Conservation (phyloP, 2,888 invertebrate genomes). For the Drosophila phalerata region DNA sequence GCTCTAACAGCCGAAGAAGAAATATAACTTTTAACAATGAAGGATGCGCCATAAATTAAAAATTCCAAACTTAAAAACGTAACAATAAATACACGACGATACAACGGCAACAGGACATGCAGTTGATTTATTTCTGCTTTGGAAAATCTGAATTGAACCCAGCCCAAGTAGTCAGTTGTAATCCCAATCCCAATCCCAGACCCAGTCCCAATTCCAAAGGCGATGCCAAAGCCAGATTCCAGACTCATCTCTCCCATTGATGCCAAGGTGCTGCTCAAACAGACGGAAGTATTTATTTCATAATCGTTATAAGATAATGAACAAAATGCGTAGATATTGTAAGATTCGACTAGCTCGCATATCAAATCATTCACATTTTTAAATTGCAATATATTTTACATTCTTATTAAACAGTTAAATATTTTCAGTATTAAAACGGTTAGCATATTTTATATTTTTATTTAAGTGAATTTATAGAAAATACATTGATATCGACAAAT, state of each 20-base stretch:
- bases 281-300: slow-evolving; percentile 80
- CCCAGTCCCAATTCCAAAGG: slow-evolving; percentile 9
- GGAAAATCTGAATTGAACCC: slow-evolving; percentile 58
- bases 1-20: slow-evolving; percentile 60
- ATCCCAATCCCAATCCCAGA: slow-evolving; percentile 5
- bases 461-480: no score
- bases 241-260: slow-evolving; percentile 30
- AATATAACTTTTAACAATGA: slow-evolving; percentile 80
- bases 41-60: slow-evolving; percentile 80
- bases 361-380: slow-evolving; percentile 30
- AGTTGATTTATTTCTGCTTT: slow-evolving; percentile 70
- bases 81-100: slow-evolving; percentile 73
- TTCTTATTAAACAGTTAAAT: neutral
- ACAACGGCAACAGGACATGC: slow-evolving; percentile 68
- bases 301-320: slow-evolving; percentile 74
- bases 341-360: slow-evolving; percentile 11
- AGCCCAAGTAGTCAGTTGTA: slow-evolving; percentile 19
- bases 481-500: no score
- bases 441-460: neutral
- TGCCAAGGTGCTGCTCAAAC: slow-evolving; percentile 51
- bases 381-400: neutral
- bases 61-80: slow-evolving; percentile 80
- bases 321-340: slow-evolving; percentile 42
- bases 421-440: neutral
- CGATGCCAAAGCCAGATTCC: slow-evolving; percentile 7